A percentile compares a stretch with the other conserved stretches of the same genome.
Conservation (phyloP, 23 tunicate genomes). For the Aplidium turbinatum region DNA sequence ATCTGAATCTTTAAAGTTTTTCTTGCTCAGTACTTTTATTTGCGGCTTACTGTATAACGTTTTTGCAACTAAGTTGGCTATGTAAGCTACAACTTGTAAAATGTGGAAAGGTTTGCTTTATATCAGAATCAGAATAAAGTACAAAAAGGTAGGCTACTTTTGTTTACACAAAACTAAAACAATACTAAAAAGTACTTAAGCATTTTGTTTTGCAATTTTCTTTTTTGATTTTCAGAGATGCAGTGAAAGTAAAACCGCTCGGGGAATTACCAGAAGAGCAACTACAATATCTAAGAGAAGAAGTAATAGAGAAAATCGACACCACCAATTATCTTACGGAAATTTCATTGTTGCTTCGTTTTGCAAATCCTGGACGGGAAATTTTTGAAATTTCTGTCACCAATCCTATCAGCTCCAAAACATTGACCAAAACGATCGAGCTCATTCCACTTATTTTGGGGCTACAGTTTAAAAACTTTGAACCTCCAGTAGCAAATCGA, state of each 20-base stretch:
- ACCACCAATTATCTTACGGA: slow-evolving; percentile 8
- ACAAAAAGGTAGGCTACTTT: too few species aligned
- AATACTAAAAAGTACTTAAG: too few species aligned
- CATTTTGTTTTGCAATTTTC: too few species aligned
- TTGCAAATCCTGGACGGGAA: slow-evolving; percentile 9
- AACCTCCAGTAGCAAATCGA: slow-evolving; percentile 63
- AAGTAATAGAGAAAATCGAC: background rate
- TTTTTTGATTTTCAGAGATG: too few species aligned
- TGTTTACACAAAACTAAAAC: too few species aligned
- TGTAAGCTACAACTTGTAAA: too few species aligned
- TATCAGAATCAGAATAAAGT: too few species aligned
- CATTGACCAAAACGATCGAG: background rate
- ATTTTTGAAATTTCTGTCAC: slow-evolving; percentile 4
- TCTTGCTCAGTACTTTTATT: too few species aligned
- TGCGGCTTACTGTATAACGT: too few species aligned
- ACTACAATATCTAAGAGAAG: slow-evolving; percentile 4
- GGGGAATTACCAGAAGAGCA: slow-evolving; percentile 18
- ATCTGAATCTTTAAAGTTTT: too few species aligned
- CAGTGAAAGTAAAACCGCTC: slow-evolving; percentile 25
- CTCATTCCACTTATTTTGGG: slow-evolving; percentile 25
- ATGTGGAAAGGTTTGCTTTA: too few species aligned
- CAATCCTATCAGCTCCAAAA: slow-evolving; percentile 29
- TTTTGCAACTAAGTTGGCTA: too few species aligned
- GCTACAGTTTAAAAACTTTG: slow-evolving; percentile 20
- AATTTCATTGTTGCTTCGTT: slow-evolving; percentile 25